Evolutionary conservation across 2,113 vertebrate species (phyloP), one percentile per base, ranked within the genome.

Genomic region (Camelus bactrianus): DNA sequence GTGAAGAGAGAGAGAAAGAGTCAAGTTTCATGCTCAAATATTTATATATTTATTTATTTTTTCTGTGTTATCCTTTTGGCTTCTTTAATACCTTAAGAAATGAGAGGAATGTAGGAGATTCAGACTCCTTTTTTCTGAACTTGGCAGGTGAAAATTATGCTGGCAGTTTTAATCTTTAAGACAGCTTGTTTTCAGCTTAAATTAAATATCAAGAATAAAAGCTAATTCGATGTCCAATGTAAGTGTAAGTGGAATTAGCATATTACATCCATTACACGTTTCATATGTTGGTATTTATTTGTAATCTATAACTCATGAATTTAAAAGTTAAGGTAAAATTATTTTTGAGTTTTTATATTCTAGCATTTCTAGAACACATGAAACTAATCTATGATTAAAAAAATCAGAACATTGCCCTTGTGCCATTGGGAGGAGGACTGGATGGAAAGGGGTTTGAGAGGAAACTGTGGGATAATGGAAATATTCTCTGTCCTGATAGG

Each of bases 141-240:
- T 77, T 94, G 46, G 32, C 11, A 83, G 52, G n/a, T 79, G 69
- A 96, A 88, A 85, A 62, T 73, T 79, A 76, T 85, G 5, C 30
- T 75, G n/a, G 17, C 2, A 67, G 19, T 75, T 95, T 95, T 95
- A 69, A 93, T 70, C 3, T 85, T 92, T 62, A 65, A 67, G 17
- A 56, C 9, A 60, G 17, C 2, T 60, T 85, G 77, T 77, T 82
- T 80, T 52, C 4, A 86, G 22, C 10, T 28, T 69, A 80, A 87
- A 81, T 86, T 54, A 81, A 86, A 72, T 83, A 69, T 32, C 17
- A 54, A 48, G 58, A 75, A 32, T 87, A 77, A 81, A 62, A 94
- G 24, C 24, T 50, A 76, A 64, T n/a, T 64, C n/a, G 24, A 64
- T 95, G 22, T 64, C n/a, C 79, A 77, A 58, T 79, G 14, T 32